phyloP scores from a whole-genome alignment of 1,140 invertebrate genomes.

The Zelostemma sp. region DNA sequence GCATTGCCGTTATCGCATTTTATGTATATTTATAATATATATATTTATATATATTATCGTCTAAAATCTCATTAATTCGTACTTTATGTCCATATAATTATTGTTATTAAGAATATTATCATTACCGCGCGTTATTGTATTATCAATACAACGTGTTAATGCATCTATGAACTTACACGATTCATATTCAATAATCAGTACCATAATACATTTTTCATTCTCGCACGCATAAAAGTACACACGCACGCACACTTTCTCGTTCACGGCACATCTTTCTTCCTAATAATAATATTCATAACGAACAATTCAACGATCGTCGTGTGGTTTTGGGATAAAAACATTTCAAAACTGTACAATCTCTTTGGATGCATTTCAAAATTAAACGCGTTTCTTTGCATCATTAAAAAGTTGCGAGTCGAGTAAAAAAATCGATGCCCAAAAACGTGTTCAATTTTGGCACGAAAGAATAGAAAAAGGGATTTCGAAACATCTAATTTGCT shows the following conservation, averaged over 20 bases:
- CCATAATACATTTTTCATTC: slow-evolving; percentile 27
- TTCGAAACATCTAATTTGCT: background rate
- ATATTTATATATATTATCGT: slow-evolving; percentile 52
- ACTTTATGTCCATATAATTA: slow-evolving; percentile 56
- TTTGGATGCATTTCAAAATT: background rate
- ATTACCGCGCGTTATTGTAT: slow-evolving; percentile 50
- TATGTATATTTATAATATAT: slow-evolving; percentile 36
- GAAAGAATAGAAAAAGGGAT: background rate
- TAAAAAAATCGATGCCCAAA: too few species aligned
- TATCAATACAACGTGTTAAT: slow-evolving; percentile 61
- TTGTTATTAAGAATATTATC: slow-evolving; percentile 60
- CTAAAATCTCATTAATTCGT: slow-evolving; percentile 58
- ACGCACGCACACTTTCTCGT: slow-evolving; percentile 8
- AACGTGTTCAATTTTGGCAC: background rate
- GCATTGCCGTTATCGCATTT: slow-evolving; percentile 50
- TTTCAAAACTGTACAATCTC: background rate
- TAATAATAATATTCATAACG: slow-evolving; percentile 49
- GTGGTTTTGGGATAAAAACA: too few species aligned
- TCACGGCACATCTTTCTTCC: slow-evolving; percentile 5
- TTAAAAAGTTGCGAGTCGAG: background rate
- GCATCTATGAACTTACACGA: slow-evolving; percentile 58
- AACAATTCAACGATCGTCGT: slow-evolving; percentile 39
- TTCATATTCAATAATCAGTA: slow-evolving; percentile 53
- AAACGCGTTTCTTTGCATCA: background rate
- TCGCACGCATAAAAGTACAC: slow-evolving; percentile 15